phyloP scores from a whole-genome alignment of 2,797 vertebrate genomes.

The Falco rusticolus region DNA sequence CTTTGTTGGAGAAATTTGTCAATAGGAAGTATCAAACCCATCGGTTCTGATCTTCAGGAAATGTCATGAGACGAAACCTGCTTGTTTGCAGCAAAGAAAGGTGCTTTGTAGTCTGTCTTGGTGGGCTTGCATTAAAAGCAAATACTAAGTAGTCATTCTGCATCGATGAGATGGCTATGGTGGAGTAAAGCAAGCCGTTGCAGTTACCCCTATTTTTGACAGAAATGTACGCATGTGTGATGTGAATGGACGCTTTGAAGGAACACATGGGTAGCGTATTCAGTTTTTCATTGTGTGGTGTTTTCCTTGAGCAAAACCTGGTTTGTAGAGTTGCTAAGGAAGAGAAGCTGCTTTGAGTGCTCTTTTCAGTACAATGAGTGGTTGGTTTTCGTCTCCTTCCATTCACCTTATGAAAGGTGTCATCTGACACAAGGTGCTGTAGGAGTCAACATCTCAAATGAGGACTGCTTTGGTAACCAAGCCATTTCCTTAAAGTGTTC shows the following conservation, averaged over 20 bases:
- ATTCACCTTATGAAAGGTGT: not conserved
- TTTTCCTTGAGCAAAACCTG: not conserved
- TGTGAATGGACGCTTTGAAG: not conserved
- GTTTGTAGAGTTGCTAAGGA: not conserved
- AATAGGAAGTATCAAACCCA: not conserved
- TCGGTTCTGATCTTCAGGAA: not conserved
- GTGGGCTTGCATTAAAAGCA: not conserved
- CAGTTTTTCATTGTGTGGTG: not conserved
- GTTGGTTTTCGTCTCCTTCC: not conserved
- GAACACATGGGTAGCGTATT: rapidly evolving
- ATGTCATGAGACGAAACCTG: not conserved
- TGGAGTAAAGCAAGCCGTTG: not conserved
- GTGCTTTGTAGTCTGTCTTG: not conserved
- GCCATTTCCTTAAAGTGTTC: not conserved
- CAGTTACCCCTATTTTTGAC: not conserved
- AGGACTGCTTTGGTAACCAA: not conserved
- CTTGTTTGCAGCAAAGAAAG: not conserved
- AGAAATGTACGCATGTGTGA: not conserved
- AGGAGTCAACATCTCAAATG: not conserved
- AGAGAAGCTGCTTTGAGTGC: not conserved
- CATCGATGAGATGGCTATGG: not conserved
- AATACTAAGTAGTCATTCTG: not conserved
- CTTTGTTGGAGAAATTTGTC: not conserved
- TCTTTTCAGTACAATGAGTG: not conserved
- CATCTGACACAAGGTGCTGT: not conserved